These are phyloP conservation scores for Camponotus floridanus DNA, from an alignment of 1,140 invertebrate species.

Conservation along the genomic window DNA sequence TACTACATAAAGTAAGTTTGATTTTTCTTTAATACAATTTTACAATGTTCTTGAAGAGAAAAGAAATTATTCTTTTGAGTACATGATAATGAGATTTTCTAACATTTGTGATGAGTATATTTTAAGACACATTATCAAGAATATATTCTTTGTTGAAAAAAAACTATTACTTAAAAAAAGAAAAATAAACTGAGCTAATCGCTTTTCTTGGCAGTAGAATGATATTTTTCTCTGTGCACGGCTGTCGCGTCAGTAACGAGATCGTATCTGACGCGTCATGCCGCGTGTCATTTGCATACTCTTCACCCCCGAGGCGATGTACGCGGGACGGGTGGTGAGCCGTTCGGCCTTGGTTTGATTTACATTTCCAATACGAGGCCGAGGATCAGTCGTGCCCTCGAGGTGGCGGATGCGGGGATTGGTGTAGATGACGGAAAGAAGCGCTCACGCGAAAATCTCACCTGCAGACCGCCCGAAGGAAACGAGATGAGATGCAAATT, in stretches of 20 bases:
- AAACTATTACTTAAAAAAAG: too few species aligned
- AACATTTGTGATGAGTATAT: too few species aligned
- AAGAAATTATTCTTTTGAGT: too few species aligned
- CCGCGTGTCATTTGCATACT: conserved; percentile 83
- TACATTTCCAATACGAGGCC: conserved; percentile 68
- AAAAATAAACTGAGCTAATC: too few species aligned
- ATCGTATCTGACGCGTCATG: conserved; percentile 77
- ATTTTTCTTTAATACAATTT: too few species aligned
- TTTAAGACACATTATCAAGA: too few species aligned
- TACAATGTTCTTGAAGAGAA: too few species aligned
- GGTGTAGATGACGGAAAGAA: conserved; percentile 10
- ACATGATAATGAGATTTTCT: too few species aligned
- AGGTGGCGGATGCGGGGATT: conserved; percentile 46
- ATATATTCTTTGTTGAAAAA: too few species aligned
- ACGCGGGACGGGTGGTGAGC: conserved; percentile 45
- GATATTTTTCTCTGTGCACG: background rate
- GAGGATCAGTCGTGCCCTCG: conserved; percentile 30
- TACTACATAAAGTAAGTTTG: too few species aligned
- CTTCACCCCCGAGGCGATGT: conserved; percentile 77
- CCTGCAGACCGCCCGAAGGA: conserved; percentile 10
- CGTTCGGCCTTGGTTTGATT: conserved; percentile 64
- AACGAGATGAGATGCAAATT: conserved; percentile 40
- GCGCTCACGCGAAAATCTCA: conserved; percentile 40
- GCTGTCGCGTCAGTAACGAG: conserved; percentile 76
- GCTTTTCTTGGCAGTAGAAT: too few species aligned